Percentiles rank a stretch among this genome's conserved stretches.
phyloP scores from a whole-genome alignment of 2,113 vertebrate species.

The Ceratotherium simum region DNA sequence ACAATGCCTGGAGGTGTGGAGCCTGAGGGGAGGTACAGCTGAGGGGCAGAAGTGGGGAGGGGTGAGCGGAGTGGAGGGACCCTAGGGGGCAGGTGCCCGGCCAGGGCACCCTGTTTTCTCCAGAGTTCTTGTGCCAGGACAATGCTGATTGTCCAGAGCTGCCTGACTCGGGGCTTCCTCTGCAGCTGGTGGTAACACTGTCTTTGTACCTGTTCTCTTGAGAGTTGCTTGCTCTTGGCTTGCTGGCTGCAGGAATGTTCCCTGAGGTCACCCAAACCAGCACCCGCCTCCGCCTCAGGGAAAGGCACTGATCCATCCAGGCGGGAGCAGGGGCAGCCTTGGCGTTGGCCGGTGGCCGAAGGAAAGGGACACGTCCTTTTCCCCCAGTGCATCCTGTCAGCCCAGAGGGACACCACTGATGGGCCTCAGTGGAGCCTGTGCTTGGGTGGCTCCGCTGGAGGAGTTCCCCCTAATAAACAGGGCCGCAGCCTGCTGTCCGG shows the following conservation, averaged over 20 bases:
- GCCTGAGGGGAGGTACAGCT: background rate
- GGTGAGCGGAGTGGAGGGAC: background rate
- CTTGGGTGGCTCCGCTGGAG: fast-evolving
- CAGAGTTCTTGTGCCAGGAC: background rate
- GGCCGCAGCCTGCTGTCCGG: background rate
- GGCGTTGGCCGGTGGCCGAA: no score
- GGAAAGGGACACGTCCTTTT: background rate
- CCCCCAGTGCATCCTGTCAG: background rate
- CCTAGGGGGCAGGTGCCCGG: background rate
- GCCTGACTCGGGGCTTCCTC: background rate
- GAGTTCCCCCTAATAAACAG: background rate
- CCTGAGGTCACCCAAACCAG: background rate
- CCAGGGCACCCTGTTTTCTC: background rate
- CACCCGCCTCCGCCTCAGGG: background rate
- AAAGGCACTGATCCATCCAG: background rate
- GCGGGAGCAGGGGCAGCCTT: no score
- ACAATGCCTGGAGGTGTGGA: background rate
- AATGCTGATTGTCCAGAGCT: no score
- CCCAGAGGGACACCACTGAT: background rate
- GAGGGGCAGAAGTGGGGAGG: background rate
- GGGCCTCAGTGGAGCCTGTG: fast-evolving
- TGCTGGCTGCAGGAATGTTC: background rate
- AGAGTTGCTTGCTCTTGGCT: background rate
- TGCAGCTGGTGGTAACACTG: no score
- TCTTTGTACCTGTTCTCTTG: background rate